These are phyloP conservation scores for Lacerta viridis DNA, from an alignment of 2,797 vertebrate species.

Conservation along the genomic window DNA sequence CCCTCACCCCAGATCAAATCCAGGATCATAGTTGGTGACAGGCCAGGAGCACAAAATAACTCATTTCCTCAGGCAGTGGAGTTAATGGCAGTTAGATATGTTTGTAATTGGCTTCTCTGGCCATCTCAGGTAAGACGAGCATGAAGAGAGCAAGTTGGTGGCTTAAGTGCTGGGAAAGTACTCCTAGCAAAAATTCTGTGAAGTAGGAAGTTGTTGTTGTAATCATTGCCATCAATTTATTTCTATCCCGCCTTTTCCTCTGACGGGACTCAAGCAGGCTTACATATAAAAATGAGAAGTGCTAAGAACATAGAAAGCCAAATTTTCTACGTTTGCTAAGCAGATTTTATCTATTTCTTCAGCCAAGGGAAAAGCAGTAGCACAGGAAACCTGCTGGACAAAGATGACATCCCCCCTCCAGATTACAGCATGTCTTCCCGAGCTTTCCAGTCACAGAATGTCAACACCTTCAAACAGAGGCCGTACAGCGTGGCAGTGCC, in stretches of 20 bases:
- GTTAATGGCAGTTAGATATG: too few species aligned
- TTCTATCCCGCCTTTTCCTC: too few species aligned
- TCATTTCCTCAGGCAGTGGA: too few species aligned
- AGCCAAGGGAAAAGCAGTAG: slow-evolving; percentile 96
- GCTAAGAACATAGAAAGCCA: too few species aligned
- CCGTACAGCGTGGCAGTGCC: slow-evolving; percentile 93
- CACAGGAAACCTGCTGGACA: slow-evolving; percentile 95
- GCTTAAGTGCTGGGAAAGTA: neutral
- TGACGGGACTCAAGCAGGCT: too few species aligned
- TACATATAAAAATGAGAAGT: too few species aligned
- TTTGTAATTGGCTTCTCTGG: neutral
- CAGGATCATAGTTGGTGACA: too few species aligned
- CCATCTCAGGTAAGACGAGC: too few species aligned
- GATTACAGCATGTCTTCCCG: slow-evolving; percentile 87
- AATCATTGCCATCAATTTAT: too few species aligned
- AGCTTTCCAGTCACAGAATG: slow-evolving; percentile 81
- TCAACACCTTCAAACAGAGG: slow-evolving; percentile 87
- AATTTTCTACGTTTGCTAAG: slow-evolving; percentile 3
- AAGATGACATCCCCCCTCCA: slow-evolving; percentile 87
- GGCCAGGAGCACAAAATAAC: too few species aligned
- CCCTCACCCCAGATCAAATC: too few species aligned
- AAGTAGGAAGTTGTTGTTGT: neutral
- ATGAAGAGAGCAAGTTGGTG: neutral
- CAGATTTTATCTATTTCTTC: slow-evolving; percentile 21
- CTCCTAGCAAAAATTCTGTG: neutral